Evolutionary conservation across 2,888 invertebrate genomes (phyloP), one percentile per base, ranked within the genome.

Genomic region (Toxonevra muliebris): DNA sequence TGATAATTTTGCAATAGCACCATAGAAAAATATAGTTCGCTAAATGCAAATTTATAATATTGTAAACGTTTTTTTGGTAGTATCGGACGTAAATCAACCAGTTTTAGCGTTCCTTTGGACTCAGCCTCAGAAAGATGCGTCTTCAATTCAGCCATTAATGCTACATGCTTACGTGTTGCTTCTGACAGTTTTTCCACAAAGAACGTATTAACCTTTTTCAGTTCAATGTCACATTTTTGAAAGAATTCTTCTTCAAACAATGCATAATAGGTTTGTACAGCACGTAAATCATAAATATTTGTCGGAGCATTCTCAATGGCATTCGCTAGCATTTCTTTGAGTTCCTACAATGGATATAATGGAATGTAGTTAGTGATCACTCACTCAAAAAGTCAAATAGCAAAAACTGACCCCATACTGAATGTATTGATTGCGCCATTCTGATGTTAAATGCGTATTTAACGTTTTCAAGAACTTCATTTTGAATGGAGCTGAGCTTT

Each of bases 391-490:
- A 4, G 30, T 30, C 30, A 30, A 5, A 8, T 2, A 41, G 0
- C 3, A 1, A 8, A 30, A 7, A 71, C 75, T 75, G 54, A 80
- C 94, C 90, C 93, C 93, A 86, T 94, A 94, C 78, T 91, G 91
- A 75, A 94, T 93, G 80, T 93, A 98, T 86, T 98, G 98, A 86
- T 97, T 97, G 71, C 98, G 91, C 98, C 98, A 98, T 88, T 98
- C 98, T n/a, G 98, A 97, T 72, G 98, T 98, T 78, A 98, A 95
- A 84, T 98, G 98, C 63, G 97, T 95, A 72, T 94, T 90, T 71
- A 98, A 88, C 87, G 97, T 98, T 86, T 98, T 96, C 0, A 97
- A 95, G 86, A 99, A 99, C 89, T 98, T 98, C 98, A 98, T 98
- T 42, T 54, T 48, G 41, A 50, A 41, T 57, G 8, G 9, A 15